Evolutionary conservation across 2,113 vertebrate species (phyloP).

Genomic region (Microcebus lehilahytsara): DNA sequence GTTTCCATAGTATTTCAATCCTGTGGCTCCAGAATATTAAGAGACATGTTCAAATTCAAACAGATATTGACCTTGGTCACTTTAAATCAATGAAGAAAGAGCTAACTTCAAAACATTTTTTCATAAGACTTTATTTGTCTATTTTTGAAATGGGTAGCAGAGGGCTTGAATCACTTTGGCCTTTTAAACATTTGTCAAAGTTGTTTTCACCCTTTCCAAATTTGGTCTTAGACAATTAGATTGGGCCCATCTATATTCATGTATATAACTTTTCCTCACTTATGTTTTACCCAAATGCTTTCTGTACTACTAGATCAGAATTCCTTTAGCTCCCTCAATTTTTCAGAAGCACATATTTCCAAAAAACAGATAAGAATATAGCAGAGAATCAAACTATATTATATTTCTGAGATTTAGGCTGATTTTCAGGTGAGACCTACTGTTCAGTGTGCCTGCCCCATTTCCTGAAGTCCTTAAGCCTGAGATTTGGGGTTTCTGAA

Average conservation of each 20-base stretch:
- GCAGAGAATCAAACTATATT: not conserved
- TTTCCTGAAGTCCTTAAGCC: constrained; percentile 13
- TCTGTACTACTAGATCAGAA: not conserved
- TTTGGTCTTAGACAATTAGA: not conserved
- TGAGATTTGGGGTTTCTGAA: not conserved
- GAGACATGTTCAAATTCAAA: not conserved
- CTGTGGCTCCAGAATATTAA: not conserved
- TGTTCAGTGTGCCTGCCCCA: not conserved
- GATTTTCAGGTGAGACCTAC: not conserved
- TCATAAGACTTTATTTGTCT: not conserved
- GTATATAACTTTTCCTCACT: not conserved
- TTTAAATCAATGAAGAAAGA: not conserved
- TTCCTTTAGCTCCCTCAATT: not conserved
- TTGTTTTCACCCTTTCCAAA: not conserved
- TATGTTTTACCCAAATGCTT: not conserved
- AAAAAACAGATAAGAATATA: not conserved
- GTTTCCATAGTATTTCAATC: not conserved
- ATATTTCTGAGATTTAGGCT: not conserved
- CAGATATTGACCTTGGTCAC: not conserved
- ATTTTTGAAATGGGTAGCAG: not conserved
- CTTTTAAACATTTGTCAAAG: not conserved
- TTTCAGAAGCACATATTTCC: not conserved
- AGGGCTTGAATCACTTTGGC: not conserved
- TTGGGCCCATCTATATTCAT: not conserved
- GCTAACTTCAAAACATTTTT: not conserved